phyloP scores from a whole-genome alignment of 2,888 invertebrate genomes.

The Patella ulyssiponensis region DNA sequence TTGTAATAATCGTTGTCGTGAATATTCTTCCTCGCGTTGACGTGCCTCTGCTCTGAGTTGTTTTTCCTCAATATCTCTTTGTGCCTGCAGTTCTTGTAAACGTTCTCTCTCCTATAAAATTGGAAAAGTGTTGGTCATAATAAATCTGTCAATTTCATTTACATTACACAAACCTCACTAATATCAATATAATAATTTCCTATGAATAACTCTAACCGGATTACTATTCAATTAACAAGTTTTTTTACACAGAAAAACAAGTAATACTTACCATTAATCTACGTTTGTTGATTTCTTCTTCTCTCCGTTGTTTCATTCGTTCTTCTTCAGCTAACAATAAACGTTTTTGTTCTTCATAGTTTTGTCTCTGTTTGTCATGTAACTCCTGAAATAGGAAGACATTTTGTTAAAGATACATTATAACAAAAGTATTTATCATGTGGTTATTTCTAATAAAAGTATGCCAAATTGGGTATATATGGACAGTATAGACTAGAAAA shows the following conservation, averaged over 20 bases:
- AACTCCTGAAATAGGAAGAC: constrained; percentile 53
- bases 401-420: neutral
- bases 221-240: neutral
- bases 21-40: constrained; percentile 68
- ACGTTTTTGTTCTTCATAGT: constrained; percentile 65
- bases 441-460: too few species aligned
- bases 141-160: neutral
- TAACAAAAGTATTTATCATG: too few species aligned
- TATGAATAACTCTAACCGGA: too few species aligned
- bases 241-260: neutral
- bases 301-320: constrained; percentile 60
- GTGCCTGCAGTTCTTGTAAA: constrained; percentile 67
- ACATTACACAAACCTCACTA: neutral
- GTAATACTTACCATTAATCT: constrained; percentile 60
- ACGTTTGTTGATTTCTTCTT: constrained; percentile 65
- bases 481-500: too few species aligned
- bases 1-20: constrained; percentile 50
- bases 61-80: constrained; percentile 74
- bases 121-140: too few species aligned
- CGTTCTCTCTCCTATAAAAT: constrained; percentile 61
- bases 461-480: too few species aligned
- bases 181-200: too few species aligned
- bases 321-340: constrained; percentile 64
- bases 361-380: constrained; percentile 64
- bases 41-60: constrained; percentile 72